Percentiles rank a stretch among this genome's conserved stretches.
Conservation (phyloP, 2,797 vertebrate species). For the Dromococcyx pavoninus region DNA sequence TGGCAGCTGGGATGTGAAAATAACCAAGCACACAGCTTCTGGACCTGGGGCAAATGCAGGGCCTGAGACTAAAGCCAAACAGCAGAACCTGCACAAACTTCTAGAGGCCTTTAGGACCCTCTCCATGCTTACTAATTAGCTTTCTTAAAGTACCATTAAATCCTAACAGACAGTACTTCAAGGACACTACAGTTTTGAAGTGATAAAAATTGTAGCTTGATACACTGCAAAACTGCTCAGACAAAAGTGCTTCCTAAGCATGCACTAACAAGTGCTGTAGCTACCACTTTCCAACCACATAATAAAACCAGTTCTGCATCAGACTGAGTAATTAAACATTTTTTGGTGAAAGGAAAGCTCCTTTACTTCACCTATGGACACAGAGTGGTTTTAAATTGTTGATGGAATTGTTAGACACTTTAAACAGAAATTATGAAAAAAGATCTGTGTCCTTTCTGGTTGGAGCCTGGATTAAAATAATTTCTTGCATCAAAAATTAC, state of each 20-base stretch:
- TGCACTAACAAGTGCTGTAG: not conserved
- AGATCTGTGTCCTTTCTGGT: not conserved
- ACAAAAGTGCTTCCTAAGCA: not conserved
- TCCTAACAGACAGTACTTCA: not conserved
- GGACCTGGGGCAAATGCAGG: not conserved
- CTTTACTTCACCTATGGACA: not conserved
- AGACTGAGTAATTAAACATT: not conserved
- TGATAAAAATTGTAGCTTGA: not conserved
- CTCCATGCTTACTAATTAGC: not conserved
- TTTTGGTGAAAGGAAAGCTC: not conserved
- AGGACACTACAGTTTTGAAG: not conserved
- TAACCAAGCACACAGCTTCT: not conserved
- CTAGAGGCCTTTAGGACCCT: not conserved
- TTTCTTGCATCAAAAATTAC: not conserved
- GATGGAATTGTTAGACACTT: not conserved
- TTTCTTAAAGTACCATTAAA: not conserved
- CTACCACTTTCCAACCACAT: not conserved
- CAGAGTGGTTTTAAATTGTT: not conserved
- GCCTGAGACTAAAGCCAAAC: not conserved
- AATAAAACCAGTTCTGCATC: not conserved
- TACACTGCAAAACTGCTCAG: not conserved
- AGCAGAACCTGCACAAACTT: not conserved
- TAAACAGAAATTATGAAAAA: not conserved
- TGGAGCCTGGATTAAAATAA: not conserved
- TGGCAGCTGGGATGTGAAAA: constrained; percentile 31